Evolutionary conservation across 2,888 invertebrate genomes (phyloP), one percentile per base, ranked within the genome.

Genomic region (Notodonta ziczac): DNA sequence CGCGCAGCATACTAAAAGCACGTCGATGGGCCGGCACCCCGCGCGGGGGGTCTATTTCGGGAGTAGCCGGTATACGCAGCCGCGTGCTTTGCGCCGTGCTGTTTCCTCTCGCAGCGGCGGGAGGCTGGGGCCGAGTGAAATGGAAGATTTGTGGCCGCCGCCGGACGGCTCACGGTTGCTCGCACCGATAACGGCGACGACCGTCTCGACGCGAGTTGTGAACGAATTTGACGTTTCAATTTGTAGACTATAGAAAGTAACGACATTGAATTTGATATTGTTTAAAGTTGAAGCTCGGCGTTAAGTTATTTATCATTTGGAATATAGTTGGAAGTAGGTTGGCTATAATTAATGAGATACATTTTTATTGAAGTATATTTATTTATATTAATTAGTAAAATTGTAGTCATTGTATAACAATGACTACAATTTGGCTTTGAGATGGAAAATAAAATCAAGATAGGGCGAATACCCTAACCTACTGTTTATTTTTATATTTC

Each of bases 1-100:
- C 93, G 93, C 93, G 93, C 91, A 93, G 93, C 93, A 93, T 91
- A 93, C 93, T 93, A 93, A 93, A 93, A 93, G 93, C 93, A 93
- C 93, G 93, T 92, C 93, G 92, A 91, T 93, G 91, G 89, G 82
- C 85, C 86, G 85, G 85, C 81, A 81, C 83, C 84, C 84, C 83
- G 87, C 86, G 88, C 86, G 88, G 89, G 91, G 91, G 88, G 86
- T 89, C 90, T 93, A 92, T 92, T 92, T 92, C 91, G 91, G 93
- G 92, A 93, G 91, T 92, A 87, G 91, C 91, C 92, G 90, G 88
- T 86, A 85, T 81, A 93, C 93, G 92, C 92, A 92, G 93, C 85
- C 93, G 93, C 93, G 93, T 93, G 93, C 93, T 93, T 87, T 93
- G 90, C 84, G 87, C 89, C 93, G 91, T 92, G 92, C 93, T 93